Base-by-base conservation (phyloP, 2,888 invertebrate species). In the Bellardia bayeri region DNA sequence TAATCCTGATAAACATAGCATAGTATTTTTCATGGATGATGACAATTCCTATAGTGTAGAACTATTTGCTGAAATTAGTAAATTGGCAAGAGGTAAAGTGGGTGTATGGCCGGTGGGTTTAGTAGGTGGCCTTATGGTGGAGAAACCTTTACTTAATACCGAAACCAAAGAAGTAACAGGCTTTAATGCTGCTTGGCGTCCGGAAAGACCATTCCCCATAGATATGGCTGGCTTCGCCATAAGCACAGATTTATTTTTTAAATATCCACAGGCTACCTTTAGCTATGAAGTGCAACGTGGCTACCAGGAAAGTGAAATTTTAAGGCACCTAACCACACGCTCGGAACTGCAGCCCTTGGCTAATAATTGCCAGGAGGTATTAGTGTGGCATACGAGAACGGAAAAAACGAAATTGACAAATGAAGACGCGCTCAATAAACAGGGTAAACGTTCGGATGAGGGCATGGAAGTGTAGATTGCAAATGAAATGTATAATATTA, bases 201-300 rank as follows among this genome's bases (percentile, higher is more conserved):
- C 98, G 0, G 96, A 98, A 90, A 94, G 99, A 86, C 97, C 97
- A 0, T 99, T 99, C 94, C 98, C 99, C 0, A 96, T 99, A 54
- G 99, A 99, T 92, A 99, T 99, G 99, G 99, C 99, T 0, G 99
- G 98, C 0, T 99, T 99, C 92, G 98, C 97, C 8, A 96, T 98
- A 58, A 98, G 97, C 92, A 94, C 97, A 2, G 95, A 96, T 23
- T 94, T 97, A 80, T 95, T 98, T 66, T 93, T 97, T 5, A 94
- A 95, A 23, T 95, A 96, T 90, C 95, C 96, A 0, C 95, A 96
- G 56, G 97, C 97, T 0, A 94, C 94, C 88, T 98, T 99, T 93
- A 96, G 97, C 0, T 97, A 97, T 91, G 96, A 97, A 89, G 97
- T 98, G 84, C 96, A 97, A 91, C 96, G 97, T 82, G 99, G 99